Conservation (phyloP, 2,113 vertebrate genomes). For the Leptodactylus fuscus region DNA sequence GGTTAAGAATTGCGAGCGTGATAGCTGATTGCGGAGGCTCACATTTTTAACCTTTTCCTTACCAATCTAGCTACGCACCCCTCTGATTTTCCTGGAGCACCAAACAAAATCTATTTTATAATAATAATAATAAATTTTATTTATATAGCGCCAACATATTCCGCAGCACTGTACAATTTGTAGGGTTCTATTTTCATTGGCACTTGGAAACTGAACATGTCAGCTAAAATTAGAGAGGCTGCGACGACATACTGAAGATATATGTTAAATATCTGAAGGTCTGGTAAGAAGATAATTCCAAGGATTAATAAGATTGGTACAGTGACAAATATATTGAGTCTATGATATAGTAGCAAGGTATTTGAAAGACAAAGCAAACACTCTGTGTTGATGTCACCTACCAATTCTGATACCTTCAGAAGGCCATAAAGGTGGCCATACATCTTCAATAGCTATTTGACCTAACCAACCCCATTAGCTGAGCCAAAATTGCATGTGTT, state of each 20-base stretch:
- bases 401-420: neutral
- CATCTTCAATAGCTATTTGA: too few relatives aligned
- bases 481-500: too few relatives aligned
- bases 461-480: too few relatives aligned
- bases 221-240: neutral
- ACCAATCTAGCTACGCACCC: neutral
- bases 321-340: neutral
- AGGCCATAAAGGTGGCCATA: neutral
- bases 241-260: neutral
- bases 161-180: too few relatives aligned
- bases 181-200: neutral
- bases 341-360: slow-evolving; percentile 4
- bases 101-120: too few relatives aligned
- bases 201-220: neutral
- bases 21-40: neutral
- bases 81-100: neutral
- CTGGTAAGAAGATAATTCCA: neutral
- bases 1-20: neutral
- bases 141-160: too few relatives aligned
- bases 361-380: slow-evolving; percentile 16
- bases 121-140: too few relatives aligned
- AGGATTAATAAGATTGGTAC: neutral
- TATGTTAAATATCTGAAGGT: neutral
- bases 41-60: neutral
- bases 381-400: neutral